These are phyloP conservation scores for Drosophila borborema DNA, from an alignment of 2,888 invertebrate genomes.

Conservation along the genomic window DNA sequence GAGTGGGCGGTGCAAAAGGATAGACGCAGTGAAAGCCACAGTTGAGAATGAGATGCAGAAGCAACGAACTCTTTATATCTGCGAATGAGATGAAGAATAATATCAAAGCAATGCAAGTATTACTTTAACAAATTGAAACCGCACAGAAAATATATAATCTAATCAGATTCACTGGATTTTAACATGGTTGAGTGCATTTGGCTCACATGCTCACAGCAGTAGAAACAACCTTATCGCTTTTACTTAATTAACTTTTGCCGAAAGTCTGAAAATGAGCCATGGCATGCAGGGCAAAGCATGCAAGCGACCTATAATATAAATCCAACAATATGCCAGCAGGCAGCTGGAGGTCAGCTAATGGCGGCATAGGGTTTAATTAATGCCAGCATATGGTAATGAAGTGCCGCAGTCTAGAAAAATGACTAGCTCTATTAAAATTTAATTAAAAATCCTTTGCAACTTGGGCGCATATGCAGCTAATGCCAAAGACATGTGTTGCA, in stretches of 20 bases:
- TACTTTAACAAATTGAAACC: background rate
- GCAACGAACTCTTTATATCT: no score
- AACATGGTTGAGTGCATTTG: background rate
- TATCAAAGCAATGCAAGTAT: background rate
- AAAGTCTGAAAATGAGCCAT: slow-evolving; percentile 5
- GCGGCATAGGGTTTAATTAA: slow-evolving; percentile 58
- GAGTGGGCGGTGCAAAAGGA: background rate
- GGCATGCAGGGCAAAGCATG: background rate
- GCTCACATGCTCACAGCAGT: background rate
- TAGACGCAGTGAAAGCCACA: no score
- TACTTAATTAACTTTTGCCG: slow-evolving; percentile 13
- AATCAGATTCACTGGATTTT: background rate
- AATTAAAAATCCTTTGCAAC: slow-evolving; percentile 40
- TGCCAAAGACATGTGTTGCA: background rate
- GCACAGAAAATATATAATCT: background rate
- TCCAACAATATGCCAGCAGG: background rate
- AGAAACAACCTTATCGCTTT: background rate
- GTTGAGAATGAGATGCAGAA: no score
- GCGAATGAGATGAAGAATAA: background rate
- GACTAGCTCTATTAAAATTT: slow-evolving; percentile 28
- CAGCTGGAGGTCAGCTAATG: slow-evolving; percentile 34
- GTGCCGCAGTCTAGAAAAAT: slow-evolving; percentile 40
- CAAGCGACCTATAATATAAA: slow-evolving; percentile 5
- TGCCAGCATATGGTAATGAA: slow-evolving; percentile 58
- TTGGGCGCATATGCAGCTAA: slow-evolving; percentile 19